Percentiles rank a stretch among this genome's conserved stretches.
These are phyloP conservation scores for Mesodorylaimus sp. DNA, from an alignment of 2,888 invertebrate species.

Conservation along the genomic window DNA sequence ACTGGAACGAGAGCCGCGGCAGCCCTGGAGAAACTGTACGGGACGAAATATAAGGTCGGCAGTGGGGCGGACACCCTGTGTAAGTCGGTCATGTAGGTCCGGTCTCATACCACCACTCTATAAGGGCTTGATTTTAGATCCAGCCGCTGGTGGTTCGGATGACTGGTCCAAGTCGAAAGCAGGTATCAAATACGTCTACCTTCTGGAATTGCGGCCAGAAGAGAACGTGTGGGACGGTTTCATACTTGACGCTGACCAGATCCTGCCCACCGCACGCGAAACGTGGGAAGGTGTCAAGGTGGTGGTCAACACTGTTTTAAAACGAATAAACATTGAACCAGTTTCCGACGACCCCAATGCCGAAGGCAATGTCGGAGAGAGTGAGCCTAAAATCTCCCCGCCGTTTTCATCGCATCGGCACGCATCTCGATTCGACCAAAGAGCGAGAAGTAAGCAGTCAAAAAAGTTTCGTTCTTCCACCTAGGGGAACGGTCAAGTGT, in stretches of 20 bases:
- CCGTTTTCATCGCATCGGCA: too few species aligned
- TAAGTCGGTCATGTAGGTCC: slow-evolving; percentile 12
- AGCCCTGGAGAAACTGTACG: slow-evolving; percentile 23
- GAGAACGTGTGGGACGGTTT: slow-evolving; percentile 18
- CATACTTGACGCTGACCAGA: slow-evolving; percentile 22
- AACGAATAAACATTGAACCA: too few species aligned
- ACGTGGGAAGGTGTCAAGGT: slow-evolving; percentile 28
- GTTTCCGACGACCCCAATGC: too few species aligned
- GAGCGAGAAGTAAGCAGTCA: too few species aligned
- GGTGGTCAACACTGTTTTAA: too few species aligned
- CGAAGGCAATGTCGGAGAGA: too few species aligned
- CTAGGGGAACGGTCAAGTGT: too few species aligned
- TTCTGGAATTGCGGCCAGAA: slow-evolving; percentile 25
- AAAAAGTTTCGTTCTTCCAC: too few species aligned
- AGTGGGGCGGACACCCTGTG: slow-evolving; percentile 29
- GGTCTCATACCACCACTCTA: neutral
- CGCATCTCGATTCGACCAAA: too few species aligned
- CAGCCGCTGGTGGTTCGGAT: slow-evolving; percentile 27
- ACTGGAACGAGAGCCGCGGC: slow-evolving; percentile 19
- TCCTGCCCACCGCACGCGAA: slow-evolving; percentile 28
- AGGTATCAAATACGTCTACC: slow-evolving; percentile 24
- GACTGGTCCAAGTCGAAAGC: slow-evolving; percentile 29
- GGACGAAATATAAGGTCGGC: slow-evolving; percentile 26
- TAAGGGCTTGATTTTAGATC: slow-evolving; percentile 16
- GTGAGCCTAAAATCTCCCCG: too few species aligned